phyloP scores from a whole-genome alignment of 2,888 invertebrate species.

The Ectemnius lituratus region DNA sequence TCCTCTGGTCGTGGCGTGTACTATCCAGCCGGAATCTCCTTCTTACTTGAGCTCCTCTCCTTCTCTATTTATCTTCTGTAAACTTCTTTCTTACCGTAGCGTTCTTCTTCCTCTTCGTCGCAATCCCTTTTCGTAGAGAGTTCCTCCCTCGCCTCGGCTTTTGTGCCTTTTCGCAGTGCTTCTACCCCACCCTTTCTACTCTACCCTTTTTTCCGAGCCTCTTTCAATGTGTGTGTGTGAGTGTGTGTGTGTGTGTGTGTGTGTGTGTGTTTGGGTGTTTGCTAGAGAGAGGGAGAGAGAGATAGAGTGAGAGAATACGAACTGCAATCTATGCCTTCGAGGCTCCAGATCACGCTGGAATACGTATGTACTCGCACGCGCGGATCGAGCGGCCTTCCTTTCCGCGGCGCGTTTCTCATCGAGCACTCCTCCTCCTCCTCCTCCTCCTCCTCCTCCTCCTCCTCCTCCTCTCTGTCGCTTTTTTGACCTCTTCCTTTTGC shows the following conservation, averaged over 20 bases:
- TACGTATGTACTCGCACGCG: constrained; percentile 47
- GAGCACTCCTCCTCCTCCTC: constrained; percentile 18
- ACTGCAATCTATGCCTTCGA: constrained; percentile 48
- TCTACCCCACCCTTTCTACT: constrained; percentile 1
- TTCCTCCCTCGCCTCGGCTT: constrained; percentile 8
- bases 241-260: too few species aligned
- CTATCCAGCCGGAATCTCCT: constrained; percentile 56
- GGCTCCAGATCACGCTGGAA: constrained; percentile 29
- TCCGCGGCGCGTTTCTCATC: constrained; percentile 22
- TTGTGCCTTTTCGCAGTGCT: constrained; percentile 19
- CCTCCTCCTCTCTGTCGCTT: constrained; percentile 24
- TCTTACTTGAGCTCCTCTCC: constrained; percentile 30
- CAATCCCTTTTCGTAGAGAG: constrained; percentile 19
- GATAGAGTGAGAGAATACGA: constrained; percentile 2
- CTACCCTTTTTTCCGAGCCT: constrained; percentile 29
- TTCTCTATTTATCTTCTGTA: background rate
- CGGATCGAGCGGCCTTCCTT: constrained; percentile 33
- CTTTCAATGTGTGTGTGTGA: too few species aligned
- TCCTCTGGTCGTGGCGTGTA: constrained; percentile 39
- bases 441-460: constrained; percentile 24
- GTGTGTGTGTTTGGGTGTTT: too few species aligned
- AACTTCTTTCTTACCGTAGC: background rate
- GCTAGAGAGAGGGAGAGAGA: too few species aligned
- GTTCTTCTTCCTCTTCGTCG: constrained; percentile 22
- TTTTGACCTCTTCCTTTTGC: constrained; percentile 9